Conservation (phyloP, 2,113 vertebrate genomes). For the Anthoscopus minutus region DNA sequence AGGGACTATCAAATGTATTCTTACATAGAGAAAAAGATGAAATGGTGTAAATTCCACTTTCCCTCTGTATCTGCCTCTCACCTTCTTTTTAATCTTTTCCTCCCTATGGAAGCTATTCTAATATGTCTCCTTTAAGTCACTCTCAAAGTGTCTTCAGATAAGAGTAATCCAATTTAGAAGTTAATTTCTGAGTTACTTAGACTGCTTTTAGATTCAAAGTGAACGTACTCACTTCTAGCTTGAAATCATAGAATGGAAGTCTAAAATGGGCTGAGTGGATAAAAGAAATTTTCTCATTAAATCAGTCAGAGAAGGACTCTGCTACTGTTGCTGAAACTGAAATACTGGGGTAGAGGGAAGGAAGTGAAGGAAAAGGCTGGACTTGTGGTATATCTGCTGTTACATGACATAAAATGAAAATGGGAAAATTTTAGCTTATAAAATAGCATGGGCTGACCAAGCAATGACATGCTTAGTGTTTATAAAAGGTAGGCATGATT, state of each 20-base stretch:
- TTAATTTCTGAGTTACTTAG: neutral
- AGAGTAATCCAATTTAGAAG: neutral
- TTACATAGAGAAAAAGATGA: neutral
- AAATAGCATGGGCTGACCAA: neutral
- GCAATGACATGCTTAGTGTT: neutral
- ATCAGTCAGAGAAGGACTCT: neutral
- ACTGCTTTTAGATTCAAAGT: neutral
- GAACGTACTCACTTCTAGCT: neutral
- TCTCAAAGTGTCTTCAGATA: neutral
- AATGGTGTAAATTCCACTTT: neutral
- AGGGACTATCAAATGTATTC: neutral
- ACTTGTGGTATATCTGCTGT: neutral
- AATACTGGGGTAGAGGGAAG: neutral
- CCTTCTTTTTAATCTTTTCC: neutral
- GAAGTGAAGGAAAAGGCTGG: neutral
- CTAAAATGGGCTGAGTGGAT: neutral
- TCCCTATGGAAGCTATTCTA: neutral
- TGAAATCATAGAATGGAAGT: neutral
- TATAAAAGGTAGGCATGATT: rapidly evolving
- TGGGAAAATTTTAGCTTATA: neutral
- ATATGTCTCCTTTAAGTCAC: neutral
- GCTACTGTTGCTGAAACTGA: neutral
- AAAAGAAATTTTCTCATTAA: neutral
- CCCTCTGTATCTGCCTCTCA: neutral
- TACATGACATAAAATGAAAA: neutral